phyloP scores from a whole-genome alignment of 2,113 vertebrate species.

The Melanocharis versteri region DNA sequence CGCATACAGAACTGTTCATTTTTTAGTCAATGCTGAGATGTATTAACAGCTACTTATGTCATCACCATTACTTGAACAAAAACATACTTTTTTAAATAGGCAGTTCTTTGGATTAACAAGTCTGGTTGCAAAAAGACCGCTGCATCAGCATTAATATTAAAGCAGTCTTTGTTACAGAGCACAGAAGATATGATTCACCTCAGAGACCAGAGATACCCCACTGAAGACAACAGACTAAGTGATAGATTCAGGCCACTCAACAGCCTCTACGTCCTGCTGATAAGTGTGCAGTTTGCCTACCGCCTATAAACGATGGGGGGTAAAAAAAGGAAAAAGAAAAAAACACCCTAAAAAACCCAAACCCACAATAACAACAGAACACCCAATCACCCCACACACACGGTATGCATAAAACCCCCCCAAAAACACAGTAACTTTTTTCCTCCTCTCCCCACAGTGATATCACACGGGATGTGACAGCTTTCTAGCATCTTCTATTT shows the following conservation, averaged over 20 bases:
- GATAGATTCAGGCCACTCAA: neutral
- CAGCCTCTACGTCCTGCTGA: neutral
- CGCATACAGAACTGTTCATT: neutral
- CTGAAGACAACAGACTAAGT: neutral
- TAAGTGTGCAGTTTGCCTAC: neutral
- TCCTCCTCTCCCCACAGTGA: neutral
- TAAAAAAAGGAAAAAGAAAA: neutral
- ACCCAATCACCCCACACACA: fast-evolving
- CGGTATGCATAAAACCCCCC: neutral
- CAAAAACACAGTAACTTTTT: neutral
- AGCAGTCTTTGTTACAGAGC: neutral
- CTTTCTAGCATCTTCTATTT: neutral
- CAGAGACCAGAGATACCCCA: neutral
- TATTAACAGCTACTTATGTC: neutral
- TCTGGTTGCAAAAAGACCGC: neutral
- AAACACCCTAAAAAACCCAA: neutral
- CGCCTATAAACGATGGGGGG: neutral
- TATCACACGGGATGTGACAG: neutral
- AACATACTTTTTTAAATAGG: neutral
- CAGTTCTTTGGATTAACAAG: neutral
- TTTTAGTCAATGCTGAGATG: neutral
- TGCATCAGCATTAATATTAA: neutral
- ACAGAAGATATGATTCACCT: neutral
- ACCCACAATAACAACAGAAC: neutral
- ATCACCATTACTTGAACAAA: neutral